phyloP scores from a whole-genome alignment of 2,113 vertebrate genomes.

The Enhydra lutris region DNA sequence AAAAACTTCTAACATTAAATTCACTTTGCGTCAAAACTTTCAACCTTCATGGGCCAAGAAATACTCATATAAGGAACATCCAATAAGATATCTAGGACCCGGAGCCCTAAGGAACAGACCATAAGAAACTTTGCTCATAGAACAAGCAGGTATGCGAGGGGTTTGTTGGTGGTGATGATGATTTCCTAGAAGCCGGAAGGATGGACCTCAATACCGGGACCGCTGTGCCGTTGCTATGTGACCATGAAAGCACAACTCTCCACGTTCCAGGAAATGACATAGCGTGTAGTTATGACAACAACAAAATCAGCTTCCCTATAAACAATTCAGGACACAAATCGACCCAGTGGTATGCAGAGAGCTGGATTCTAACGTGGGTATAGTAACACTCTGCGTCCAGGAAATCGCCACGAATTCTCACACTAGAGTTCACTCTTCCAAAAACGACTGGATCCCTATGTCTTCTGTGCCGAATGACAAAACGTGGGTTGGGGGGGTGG shows the following conservation, averaged over 20 bases:
- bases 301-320: not conserved
- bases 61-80: not conserved
- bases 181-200: not conserved
- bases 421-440: not conserved
- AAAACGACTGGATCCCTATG: not conserved
- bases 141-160: not conserved
- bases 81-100: not conserved
- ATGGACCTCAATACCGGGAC: accelerated
- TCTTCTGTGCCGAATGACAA: not conserved
- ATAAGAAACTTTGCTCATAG: not conserved
- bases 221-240: accelerated
- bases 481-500: no score
- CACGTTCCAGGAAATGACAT: not conserved
- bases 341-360: not conserved
- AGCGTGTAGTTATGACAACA: not conserved
- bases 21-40: not conserved
- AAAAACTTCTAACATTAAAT: not conserved
- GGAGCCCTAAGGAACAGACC: accelerated
- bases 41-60: not conserved
- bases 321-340: not conserved
- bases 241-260: not conserved
- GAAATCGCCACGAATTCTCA: not conserved
- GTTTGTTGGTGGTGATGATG: not conserved
- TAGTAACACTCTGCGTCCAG: not conserved
- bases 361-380: not conserved